Evolutionary conservation across 2,113 vertebrate genomes (phyloP).

Genomic region (Gracilinanus agilis): DNA sequence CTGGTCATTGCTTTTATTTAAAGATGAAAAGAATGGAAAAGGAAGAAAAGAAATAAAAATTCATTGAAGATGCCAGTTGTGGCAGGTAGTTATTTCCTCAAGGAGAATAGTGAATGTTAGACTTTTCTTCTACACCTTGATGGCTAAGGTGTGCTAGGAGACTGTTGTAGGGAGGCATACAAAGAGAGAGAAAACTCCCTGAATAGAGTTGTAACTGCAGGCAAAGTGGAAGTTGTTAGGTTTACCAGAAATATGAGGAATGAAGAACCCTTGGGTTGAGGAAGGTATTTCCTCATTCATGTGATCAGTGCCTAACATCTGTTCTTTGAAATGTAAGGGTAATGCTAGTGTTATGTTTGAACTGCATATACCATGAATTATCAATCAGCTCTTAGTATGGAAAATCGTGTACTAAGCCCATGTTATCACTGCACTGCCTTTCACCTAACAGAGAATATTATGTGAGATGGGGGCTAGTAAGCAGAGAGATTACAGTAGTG

Average conservation of each 20-base stretch:
- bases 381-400: not conserved
- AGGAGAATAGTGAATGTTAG: constrained; percentile 5
- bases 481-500: not conserved
- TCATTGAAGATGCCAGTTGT: not conserved
- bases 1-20: constrained; percentile 6
- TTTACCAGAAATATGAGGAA: not conserved
- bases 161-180: not conserved
- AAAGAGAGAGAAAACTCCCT: not conserved
- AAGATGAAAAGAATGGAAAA: constrained; percentile 50
- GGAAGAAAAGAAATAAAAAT: not conserved
- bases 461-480: not conserved
- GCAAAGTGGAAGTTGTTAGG: constrained; percentile 19
- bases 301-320: fast-evolving
- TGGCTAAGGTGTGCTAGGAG: constrained; percentile 23
- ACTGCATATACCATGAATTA: not conserved
- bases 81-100: constrained; percentile 41
- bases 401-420: not conserved
- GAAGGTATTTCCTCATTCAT: constrained; percentile 32
- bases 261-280: not conserved
- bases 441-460: not conserved
- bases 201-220: not conserved
- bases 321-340: constrained; percentile 25
- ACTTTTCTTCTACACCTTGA: constrained; percentile 9
- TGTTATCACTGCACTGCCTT: not conserved
- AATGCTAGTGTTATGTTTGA: not conserved